Conservation (phyloP, 2,113 vertebrate species). For the Dissostichus mawsoni region DNA sequence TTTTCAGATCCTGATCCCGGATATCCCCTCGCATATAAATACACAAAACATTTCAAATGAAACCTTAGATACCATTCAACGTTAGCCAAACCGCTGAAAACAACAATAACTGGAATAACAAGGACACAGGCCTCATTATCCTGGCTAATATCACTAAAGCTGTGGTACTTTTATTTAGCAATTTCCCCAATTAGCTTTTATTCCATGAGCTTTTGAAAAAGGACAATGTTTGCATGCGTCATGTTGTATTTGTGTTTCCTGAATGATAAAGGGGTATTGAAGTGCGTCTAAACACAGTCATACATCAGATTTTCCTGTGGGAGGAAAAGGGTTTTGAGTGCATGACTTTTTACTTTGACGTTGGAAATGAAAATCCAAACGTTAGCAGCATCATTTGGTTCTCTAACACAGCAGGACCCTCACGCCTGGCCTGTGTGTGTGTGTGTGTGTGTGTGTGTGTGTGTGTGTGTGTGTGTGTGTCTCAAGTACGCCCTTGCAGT, state of each 20-base stretch:
- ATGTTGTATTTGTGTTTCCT: slow-evolving; percentile 48
- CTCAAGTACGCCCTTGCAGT: slow-evolving; percentile 38
- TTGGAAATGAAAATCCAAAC: slow-evolving; percentile 33
- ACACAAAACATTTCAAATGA: slow-evolving; percentile 62
- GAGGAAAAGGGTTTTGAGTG: neutral
- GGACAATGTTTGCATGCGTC: slow-evolving; percentile 52
- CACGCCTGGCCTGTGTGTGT: neutral
- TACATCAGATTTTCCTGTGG: slow-evolving; percentile 16
- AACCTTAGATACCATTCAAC: slow-evolving; percentile 43
- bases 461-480: slow-evolving; percentile 19
- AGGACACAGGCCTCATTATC: slow-evolving; percentile 50
- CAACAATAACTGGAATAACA: slow-evolving; percentile 54
- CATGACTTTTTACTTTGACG: neutral
- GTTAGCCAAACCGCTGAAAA: slow-evolving; percentile 53
- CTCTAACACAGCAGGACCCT: slow-evolving; percentile 9
- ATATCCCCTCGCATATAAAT: slow-evolving; percentile 48
- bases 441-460: slow-evolving; percentile 15
- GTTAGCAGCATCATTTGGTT: neutral
- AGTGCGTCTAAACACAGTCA: slow-evolving; percentile 28
- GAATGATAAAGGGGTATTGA: slow-evolving; percentile 42
- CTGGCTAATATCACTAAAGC: slow-evolving; percentile 62
- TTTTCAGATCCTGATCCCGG: slow-evolving; percentile 49
- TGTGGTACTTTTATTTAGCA: slow-evolving; percentile 43
- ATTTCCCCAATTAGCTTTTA: slow-evolving; percentile 35
- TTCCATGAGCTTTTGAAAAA: slow-evolving; percentile 47